phyloP scores from a whole-genome alignment of 2,888 invertebrate species.

The Athalia rosae region DNA sequence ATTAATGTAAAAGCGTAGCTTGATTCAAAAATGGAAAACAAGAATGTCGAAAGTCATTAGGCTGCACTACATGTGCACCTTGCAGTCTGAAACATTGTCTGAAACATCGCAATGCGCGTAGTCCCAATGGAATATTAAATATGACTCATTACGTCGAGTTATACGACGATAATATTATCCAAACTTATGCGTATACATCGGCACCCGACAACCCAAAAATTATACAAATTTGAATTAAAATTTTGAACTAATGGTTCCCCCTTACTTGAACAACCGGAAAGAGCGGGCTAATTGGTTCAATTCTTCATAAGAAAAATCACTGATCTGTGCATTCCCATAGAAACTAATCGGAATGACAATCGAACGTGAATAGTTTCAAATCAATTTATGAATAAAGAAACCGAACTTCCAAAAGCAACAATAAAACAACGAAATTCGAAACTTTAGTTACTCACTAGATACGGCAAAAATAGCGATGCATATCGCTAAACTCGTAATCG shows the following conservation, averaged over 20 bases:
- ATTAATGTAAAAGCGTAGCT: constrained; percentile 6
- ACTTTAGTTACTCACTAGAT: constrained; percentile 56
- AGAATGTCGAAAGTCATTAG: constrained; percentile 18
- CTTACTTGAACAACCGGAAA: too few species aligned
- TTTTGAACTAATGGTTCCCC: too few species aligned
- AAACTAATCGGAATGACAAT: too few species aligned
- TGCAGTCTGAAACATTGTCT: constrained; percentile 18
- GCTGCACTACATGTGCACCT: constrained; percentile 27
- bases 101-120: constrained; percentile 6
- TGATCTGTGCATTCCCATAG: too few species aligned
- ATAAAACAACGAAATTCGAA: not conserved
- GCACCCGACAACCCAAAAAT: too few species aligned
- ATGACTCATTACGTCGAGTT: not conserved
- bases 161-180: too few species aligned
- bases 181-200: too few species aligned
- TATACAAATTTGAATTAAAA: too few species aligned
- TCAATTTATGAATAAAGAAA: not conserved
- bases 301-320: too few species aligned
- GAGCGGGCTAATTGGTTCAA: too few species aligned
- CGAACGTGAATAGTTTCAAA: not conserved
- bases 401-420: constrained; percentile 31
- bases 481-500: constrained; percentile 53
- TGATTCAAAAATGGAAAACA: constrained; percentile 1
- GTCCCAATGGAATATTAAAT: constrained; percentile 31
- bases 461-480: constrained; percentile 55